Conservation (phyloP, 2,888 invertebrate genomes). For the Pristionchus mayeri region DNA sequence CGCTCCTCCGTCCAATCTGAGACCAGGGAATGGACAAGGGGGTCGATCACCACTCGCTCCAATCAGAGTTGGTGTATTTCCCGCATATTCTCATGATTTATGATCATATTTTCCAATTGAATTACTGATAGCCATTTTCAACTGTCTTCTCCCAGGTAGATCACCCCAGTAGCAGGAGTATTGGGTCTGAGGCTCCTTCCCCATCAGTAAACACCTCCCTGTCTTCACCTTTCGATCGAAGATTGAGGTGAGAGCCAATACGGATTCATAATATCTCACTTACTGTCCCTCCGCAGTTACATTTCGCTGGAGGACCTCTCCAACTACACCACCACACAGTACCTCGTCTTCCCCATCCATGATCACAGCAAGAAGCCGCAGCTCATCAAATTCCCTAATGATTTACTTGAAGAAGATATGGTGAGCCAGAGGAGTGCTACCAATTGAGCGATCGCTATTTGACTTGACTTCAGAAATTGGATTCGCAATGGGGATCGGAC, state of each 20-base stretch:
- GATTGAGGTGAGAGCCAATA: slow-evolving; percentile 55
- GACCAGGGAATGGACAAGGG: background rate
- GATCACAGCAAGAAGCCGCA: slow-evolving; percentile 64
- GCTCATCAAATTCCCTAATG: slow-evolving; percentile 66
- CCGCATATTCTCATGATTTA: no score
- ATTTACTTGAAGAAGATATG: slow-evolving; percentile 57
- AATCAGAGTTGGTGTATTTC: no score
- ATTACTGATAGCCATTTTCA: background rate
- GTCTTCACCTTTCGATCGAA: slow-evolving; percentile 55
- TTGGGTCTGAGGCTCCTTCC: background rate
- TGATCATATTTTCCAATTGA: no score
- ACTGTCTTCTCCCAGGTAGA: slow-evolving; percentile 14
- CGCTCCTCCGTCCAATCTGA: background rate
- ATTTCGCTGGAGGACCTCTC: slow-evolving; percentile 63
- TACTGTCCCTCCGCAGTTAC: slow-evolving; percentile 51
- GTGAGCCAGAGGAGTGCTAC: background rate
- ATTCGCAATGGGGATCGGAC: slow-evolving; percentile 68
- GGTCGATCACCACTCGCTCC: background rate
- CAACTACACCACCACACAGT: slow-evolving; percentile 66
- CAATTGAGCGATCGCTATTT: background rate
- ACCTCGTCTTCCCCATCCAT: slow-evolving; percentile 66
- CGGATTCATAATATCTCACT: background rate
- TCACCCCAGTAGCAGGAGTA: background rate
- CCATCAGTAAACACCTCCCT: slow-evolving; percentile 53
- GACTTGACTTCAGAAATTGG: slow-evolving; percentile 49